A percentile compares a stretch with the other conserved stretches of the same genome.
phyloP scores from a whole-genome alignment of 2,888 invertebrate species.

The Idaea biselata region DNA sequence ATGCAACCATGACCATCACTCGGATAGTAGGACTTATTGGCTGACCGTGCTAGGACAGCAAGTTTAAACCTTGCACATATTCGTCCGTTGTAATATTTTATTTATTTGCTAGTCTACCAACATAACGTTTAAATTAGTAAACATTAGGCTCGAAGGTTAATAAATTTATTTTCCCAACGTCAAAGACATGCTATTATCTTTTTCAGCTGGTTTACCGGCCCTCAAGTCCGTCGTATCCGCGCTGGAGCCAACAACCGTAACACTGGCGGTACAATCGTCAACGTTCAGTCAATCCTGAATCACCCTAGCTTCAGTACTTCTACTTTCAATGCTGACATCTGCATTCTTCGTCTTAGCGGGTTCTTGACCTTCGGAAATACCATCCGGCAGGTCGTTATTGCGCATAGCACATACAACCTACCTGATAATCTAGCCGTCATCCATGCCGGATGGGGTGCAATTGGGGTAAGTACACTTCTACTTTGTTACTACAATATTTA shows the following conservation, averaged over 20 bases:
- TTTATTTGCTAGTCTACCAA: too few relatives aligned
- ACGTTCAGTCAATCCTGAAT: slow-evolving; percentile 11
- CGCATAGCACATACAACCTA: slow-evolving; percentile 19
- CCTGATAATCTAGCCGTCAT: slow-evolving; percentile 33
- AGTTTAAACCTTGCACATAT: too few relatives aligned
- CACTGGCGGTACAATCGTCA: slow-evolving; percentile 20
- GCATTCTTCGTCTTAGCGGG: slow-evolving; percentile 14
- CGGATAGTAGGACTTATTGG: too few relatives aligned
- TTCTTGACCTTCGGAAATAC: slow-evolving; percentile 22
- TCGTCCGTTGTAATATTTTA: too few relatives aligned
- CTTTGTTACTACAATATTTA: neutral
- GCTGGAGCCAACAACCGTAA: slow-evolving; percentile 31
- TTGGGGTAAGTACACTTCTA: slow-evolving; percentile 25
- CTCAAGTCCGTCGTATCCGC: slow-evolving; percentile 26
- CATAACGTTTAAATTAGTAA: too few relatives aligned
- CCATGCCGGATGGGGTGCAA: slow-evolving; percentile 45
- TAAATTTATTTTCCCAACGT: too few relatives aligned
- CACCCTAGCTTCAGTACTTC: slow-evolving; percentile 24
- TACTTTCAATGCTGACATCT: slow-evolving; percentile 30
- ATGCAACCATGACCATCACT: too few relatives aligned
- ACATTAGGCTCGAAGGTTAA: too few relatives aligned
- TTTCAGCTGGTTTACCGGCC: slow-evolving; percentile 22
- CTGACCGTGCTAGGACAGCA: too few relatives aligned
- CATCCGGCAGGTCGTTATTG: slow-evolving; percentile 27
- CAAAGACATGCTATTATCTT: too few relatives aligned